Evolutionary conservation across 2,888 invertebrate species (phyloP).

Genomic region (Eilema sororculum): DNA sequence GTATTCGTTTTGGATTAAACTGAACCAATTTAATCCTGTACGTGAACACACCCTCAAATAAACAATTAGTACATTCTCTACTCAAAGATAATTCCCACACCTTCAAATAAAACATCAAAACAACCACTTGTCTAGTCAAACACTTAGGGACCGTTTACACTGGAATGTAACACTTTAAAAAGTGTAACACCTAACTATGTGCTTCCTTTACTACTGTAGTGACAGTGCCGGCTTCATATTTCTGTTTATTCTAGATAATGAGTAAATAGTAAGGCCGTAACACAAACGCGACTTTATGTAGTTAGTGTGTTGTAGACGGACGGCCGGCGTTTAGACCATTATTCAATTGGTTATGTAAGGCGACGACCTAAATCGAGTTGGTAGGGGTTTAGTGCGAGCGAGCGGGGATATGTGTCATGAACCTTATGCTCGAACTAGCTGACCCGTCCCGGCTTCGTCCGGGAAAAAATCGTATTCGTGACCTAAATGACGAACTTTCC

Average conservation of each 20-base stretch:
- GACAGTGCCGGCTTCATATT: constrained; percentile 19
- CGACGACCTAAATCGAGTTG: constrained; percentile 76
- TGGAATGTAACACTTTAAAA: constrained; percentile 17
- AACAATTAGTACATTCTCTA: constrained; percentile 1
- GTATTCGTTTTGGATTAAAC: no score
- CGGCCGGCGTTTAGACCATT: constrained; percentile 64
- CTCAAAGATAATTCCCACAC: constrained; percentile 10
- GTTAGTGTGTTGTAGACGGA: constrained; percentile 32
- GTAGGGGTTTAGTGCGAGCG: constrained; percentile 24
- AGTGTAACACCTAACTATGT: constrained; percentile 12
- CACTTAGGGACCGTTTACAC: constrained; percentile 17
- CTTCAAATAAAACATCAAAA: constrained; percentile 3
- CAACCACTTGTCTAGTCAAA: constrained; percentile 22
- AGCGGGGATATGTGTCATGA: no score
- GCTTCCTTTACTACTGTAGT: constrained; percentile 28
- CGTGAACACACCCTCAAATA: background rate
- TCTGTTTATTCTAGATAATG: constrained; percentile 41
- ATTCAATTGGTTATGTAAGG: constrained; percentile 82
- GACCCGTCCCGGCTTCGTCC: no score
- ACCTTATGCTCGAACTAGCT: no score
- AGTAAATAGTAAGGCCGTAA: constrained; percentile 39
- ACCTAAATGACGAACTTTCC: no score
- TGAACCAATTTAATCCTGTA: background rate
- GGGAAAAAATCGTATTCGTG: no score
- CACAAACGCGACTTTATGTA: constrained; percentile 46